phyloP scores from a whole-genome alignment of 1,140 invertebrate genomes.

The Triops cancriformis region DNA sequence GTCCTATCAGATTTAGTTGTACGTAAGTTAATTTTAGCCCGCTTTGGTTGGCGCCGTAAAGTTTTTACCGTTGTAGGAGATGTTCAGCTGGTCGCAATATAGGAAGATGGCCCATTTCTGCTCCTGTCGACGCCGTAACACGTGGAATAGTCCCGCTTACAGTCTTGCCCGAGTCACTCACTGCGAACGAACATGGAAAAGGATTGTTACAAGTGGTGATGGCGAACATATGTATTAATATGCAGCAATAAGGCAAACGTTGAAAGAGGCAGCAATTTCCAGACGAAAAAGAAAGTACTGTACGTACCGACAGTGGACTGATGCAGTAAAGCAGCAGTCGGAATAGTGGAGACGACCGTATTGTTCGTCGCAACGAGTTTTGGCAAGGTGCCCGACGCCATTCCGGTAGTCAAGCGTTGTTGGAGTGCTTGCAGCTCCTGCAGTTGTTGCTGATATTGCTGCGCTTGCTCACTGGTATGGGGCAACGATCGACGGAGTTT shows the following conservation, averaged over 20 bases:
- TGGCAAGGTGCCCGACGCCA: neutral
- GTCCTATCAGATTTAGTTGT: neutral
- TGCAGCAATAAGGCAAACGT: neutral
- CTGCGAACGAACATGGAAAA: neutral
- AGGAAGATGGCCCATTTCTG: neutral
- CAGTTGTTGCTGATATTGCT: conserved; percentile 29
- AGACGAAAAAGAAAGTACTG: neutral
- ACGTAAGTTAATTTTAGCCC: neutral
- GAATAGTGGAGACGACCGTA: neutral
- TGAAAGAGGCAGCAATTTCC: too few species aligned
- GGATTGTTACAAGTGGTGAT: neutral
- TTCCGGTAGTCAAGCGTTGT: conserved; percentile 35
- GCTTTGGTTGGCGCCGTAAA: neutral
- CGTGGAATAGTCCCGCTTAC: neutral
- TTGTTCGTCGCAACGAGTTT: neutral
- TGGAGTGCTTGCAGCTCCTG: conserved; percentile 37
- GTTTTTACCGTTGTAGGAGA: neutral
- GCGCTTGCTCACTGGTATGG: conserved; percentile 31
- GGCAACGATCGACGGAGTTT: conserved; percentile 40
- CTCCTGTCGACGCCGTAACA: neutral
- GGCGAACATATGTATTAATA: neutral
- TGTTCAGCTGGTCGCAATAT: neutral
- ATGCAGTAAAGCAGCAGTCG: conserved; percentile 17
- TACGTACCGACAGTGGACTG: conserved; percentile 20
- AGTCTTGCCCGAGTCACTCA: conserved; percentile 1